Evolutionary conservation across 2,113 vertebrate species (phyloP).

Genomic region (Oxyruncus cristatus): DNA sequence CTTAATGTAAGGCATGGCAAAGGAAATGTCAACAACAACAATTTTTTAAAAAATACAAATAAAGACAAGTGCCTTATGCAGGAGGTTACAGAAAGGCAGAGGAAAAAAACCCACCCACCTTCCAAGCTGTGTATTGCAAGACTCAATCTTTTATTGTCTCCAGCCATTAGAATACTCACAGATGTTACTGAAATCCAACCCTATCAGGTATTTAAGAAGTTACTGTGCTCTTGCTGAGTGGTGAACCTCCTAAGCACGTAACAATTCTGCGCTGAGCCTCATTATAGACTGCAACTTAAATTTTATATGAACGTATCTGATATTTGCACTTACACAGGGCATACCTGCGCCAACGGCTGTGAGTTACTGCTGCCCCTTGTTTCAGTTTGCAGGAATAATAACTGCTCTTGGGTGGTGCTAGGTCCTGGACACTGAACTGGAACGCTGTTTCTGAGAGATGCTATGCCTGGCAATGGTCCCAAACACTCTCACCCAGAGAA

Average conservation of each 20-base stretch:
- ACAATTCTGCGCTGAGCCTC: not conserved
- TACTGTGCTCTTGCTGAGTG: not conserved
- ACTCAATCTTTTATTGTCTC: not conserved
- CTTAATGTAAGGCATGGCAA: not conserved
- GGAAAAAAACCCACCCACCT: not conserved
- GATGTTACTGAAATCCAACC: not conserved
- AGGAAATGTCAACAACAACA: not conserved
- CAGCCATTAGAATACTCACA: not conserved
- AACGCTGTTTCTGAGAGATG: not conserved
- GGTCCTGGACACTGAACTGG: not conserved
- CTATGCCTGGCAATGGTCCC: not conserved
- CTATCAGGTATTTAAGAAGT: not conserved
- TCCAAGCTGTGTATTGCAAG: not conserved
- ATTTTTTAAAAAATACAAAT: not conserved
- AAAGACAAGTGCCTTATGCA: not conserved
- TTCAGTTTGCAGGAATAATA: not conserved
- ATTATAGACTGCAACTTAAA: not conserved
- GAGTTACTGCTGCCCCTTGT: not conserved
- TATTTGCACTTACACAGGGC: not conserved
- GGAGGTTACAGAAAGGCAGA: not conserved
- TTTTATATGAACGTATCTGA: accelerated
- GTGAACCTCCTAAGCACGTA: not conserved
- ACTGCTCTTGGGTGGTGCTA: not conserved
- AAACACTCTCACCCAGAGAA: not conserved
- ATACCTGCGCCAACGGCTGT: not conserved